Base-by-base conservation (phyloP, 2,113 vertebrate genomes). In the Hirundichthys speculiger region DNA sequence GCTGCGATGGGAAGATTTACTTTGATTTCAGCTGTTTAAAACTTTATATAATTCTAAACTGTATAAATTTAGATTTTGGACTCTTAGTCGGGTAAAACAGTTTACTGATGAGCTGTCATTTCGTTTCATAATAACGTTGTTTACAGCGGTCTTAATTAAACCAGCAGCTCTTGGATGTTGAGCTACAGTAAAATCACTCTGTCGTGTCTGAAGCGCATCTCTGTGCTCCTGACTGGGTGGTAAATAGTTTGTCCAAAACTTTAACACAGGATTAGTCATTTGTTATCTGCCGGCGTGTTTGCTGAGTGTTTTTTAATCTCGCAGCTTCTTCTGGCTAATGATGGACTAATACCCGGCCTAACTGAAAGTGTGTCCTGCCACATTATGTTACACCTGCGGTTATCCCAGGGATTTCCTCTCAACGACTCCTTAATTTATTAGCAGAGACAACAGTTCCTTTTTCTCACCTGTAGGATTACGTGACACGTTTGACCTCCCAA, bases 331-430 rank as follows among this genome's bases (percentile, higher is more conserved):
- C 52, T 57, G 57, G 34, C 55, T 82, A 87, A 89, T 69, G 60
- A 67, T 40, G 71, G 41, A 66, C 63, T 75, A 69, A 84, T 56
- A 38, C 64, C 50, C 14, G 5, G 39, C 49, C 64, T 57, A 84
- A 75, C 77, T 61, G 76, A 80, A 85, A 86, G 86, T 70, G 78
- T 70, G 76, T 79, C 68, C 50, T 2, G 1, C 39, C 61, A 75
- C 69, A 70, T 84, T 79, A 46, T 56, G 71, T 70, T 64, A 68
- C 82, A 55, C 5, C 40, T 59, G 5, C 64, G 13, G 67, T 82
- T 71, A 83, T 89, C 73, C 79, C 65, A 34, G 84, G 85, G 84
- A 88, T 87, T 88, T 87, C 87, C 85, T 82, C 63, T 57, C 77
- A 77, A 82, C 69, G 69, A 85, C 70, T 80, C 62, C 63, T 67